Evolutionary conservation across 2,888 invertebrate species (phyloP).

Genomic region (Allophyes oxyacanthae): DNA sequence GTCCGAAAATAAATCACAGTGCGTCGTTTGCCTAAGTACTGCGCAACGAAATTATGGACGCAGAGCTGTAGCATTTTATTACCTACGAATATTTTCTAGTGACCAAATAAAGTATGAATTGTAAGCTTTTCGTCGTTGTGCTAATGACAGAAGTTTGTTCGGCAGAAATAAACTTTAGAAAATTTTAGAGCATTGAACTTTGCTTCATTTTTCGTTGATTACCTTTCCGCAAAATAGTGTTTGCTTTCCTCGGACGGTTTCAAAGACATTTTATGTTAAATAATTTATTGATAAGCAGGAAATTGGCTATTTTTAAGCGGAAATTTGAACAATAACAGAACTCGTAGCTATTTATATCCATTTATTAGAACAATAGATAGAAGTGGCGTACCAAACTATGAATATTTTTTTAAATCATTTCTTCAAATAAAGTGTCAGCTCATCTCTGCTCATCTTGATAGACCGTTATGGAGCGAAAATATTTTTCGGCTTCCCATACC

Average conservation of each 20-base stretch:
- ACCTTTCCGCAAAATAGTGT: background rate
- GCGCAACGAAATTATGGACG: conserved; percentile 9
- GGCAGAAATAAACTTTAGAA: conserved; percentile 11
- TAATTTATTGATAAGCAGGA: background rate
- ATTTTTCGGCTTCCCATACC: too few relatives aligned
- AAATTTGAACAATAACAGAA: conserved; percentile 1
- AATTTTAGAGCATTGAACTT: conserved; percentile 15
- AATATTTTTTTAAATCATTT: too few relatives aligned
- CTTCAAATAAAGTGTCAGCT: too few relatives aligned
- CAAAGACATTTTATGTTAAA: background rate
- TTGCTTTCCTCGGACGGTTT: background rate
- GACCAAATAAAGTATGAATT: conserved; percentile 18
- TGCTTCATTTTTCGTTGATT: background rate
- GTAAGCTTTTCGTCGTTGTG: conserved; percentile 16
- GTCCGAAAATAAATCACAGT: conserved; percentile 4
- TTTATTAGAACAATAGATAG: too few relatives aligned
- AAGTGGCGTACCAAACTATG: too few relatives aligned
- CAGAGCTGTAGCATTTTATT: conserved; percentile 17
- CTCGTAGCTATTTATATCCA: background rate
- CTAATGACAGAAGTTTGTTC: conserved; percentile 32
- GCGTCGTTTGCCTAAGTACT: conserved; percentile 15
- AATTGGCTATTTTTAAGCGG: conserved; percentile 3
- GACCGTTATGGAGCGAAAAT: too few relatives aligned
- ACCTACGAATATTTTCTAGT: conserved; percentile 3
- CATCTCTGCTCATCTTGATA: too few relatives aligned